Base-by-base conservation (phyloP, 2,113 vertebrate genomes). In the Lasiurus cinereus region DNA sequence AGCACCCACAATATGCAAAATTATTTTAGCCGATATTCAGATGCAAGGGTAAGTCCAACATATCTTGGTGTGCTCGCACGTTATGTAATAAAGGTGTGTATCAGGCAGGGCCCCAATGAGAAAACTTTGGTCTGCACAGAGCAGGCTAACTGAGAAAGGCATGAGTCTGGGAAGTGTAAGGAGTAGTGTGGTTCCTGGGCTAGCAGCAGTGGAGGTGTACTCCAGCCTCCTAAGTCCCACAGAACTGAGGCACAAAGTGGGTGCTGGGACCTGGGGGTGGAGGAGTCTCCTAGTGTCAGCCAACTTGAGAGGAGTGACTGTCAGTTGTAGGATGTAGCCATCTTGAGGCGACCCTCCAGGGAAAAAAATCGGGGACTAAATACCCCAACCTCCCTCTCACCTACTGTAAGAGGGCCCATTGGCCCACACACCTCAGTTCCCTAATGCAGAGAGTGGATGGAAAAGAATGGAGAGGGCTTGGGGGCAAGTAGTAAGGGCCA, bases 361-460 rank as follows among this genome's bases (percentile, higher is more conserved):
- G 52, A 64, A 39, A 39, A 15, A 19, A 76, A 66, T 12, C 14
- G 4, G n/a, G 10, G 27, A 73, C 0, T 7, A 33, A 31, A 52
- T 31, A 72, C 2, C 9, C 66, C n/a, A 36, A 6, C 3, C 10
- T 72, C 27, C 16, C 56, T 22, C 6, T 15, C 10, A 80, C 16
- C 15, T 9, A 2, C 21, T 18, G 9, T 31, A 29, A 54, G 24
- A 66, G 2, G 0, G 1, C 56, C 10, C 33, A 16, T 0, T 4
- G 46, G 27, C 9, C 56, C n/a, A 31, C 4, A 19, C 52, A 27
- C 7, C 22, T 50, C 1, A 24, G 91, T 1, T 39, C 39, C 39
- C 39, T 39, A 39, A 3, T 39, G 39, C 39, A 39, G 5, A 39
- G 39, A 39, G 39, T 39, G 39, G 39, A 39, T 39, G 39, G 39